Base-by-base conservation (phyloP, 2,888 invertebrate genomes). In the Serripes groenlandicus region DNA sequence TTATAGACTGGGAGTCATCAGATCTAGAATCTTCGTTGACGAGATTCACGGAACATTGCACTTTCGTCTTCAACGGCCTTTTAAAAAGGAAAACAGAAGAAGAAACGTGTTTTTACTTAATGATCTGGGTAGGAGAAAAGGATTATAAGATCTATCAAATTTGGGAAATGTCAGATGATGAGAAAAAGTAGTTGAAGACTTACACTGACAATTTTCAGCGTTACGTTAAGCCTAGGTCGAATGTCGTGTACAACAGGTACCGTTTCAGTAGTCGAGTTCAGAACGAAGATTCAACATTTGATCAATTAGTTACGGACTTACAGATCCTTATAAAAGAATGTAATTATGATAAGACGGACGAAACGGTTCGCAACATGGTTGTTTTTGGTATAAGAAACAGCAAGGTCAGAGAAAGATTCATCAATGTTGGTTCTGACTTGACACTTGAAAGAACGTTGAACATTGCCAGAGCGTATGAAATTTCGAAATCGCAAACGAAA, bases 381-480 rank as follows among this genome's bases (percentile, higher is more conserved):
- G 68, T 68, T 23, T 15, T 23, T 42, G 68, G 68, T 9, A 28
- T 66, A 9, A 66, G n/a, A 9, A 42, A 26, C 26, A 18, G 15
- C 9, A 68, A 68, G 26, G 21, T 68, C 37, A 7, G 68, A 11
- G 68, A 68, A 3, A 42, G 42, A 42, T 7, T 32, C 9, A n/a
- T 64, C n/a, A 64, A 34, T 30, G 23, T 34, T 11, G 64, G 34
- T 4, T 68, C 68, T 26, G 68, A 42, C 9, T 42, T 68, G 23
- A 68, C 23, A 2, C 28, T 68, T 2, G 68, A 42, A 28, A 68
- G 42, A 5, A 23, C 26, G 2, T 3, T 68, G 28, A 42, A 68
- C 3, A 68, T 23, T 23, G 68, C 68, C 1, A 37, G 49, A 26
- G 28, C 66, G 21, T 23, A 66, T 66, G 66, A 66, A 66, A 9